Evolutionary conservation across 2,888 invertebrate species (phyloP), one percentile per base, ranked within the genome.

Genomic region (Tribolium freemani): DNA sequence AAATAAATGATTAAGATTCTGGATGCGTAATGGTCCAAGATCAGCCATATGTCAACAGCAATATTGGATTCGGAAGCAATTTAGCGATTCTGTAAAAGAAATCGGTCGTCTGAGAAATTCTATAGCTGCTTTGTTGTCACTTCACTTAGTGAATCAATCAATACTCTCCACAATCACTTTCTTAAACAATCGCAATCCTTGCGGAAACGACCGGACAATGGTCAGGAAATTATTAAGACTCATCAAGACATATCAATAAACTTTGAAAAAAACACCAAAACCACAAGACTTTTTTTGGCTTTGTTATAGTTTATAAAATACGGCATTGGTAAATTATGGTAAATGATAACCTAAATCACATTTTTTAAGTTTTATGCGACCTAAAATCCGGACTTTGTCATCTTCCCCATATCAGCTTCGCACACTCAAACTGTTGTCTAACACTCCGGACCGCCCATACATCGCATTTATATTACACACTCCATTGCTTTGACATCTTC

Each of bases 61-160:
- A 78, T 79, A 81, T 80, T 80, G 78, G 79, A 78, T 81, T 80
- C 79, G 79, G 80, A 80, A 81, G 80, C 79, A 79, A 80, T 81
- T 79, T 79, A 76, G 75, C 63, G 75, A 71, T 76, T 75, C 75
- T 78, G 74, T 76, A 77, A 80, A 78, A 77, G 79, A 78, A 81
- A 75, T 78, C 79, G 77, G 74, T 77, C 79, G 77, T 77, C 77
- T 74, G 75, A 76, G 79, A 77, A 78, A 80, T 81, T 79, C 80
- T 77, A 78, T 78, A 75, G 80, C 70, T 74, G 74, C 78, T 81
- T 79, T 80, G 79, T 80, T 81, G 80, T 79, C 79, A 80, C 80
- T 80, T 80, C 77, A 78, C 77, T 78, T 79, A 79, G 77, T 79
- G 76, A 76, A 78, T 79, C 79, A 79, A 81, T 79, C 79, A 74